Evolutionary conservation across 2,888 invertebrate species (phyloP).

Genomic region (Clistopyga incitator): DNA sequence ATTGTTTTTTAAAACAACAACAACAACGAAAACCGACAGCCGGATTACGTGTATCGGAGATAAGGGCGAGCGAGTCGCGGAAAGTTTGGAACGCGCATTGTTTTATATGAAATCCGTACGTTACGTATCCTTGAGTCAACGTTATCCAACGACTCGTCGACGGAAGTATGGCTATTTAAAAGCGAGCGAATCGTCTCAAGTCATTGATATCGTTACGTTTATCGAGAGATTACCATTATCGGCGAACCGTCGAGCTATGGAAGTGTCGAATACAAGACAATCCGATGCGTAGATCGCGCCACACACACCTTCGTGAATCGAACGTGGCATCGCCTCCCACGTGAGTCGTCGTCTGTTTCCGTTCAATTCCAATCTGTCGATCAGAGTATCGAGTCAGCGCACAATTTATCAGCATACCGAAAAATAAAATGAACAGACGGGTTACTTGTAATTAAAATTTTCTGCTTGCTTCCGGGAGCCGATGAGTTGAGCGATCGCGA

Average conservation of each 20-base stretch:
- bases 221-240: constrained; percentile 99
- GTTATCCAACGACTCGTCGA: constrained; percentile 23
- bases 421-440: background rate
- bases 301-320: constrained; percentile 99
- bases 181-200: constrained; percentile 85
- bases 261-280: constrained; percentile 99
- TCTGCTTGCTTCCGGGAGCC: constrained; percentile 99
- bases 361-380: constrained; percentile 94
- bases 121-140: constrained; percentile 43
- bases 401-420: background rate
- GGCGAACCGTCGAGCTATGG: constrained; percentile 98
- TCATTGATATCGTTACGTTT: constrained; percentile 99
- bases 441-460: constrained; percentile 97
- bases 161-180: constrained; percentile 35
- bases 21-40: background rate
- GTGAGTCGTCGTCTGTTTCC: constrained; percentile 97
- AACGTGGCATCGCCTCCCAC: constrained; percentile 99
- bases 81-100: constrained; percentile 14
- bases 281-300: constrained; percentile 99
- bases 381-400: constrained; percentile 41
- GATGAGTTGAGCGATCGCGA: constrained; percentile 99
- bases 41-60: constrained; percentile 10
- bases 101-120: constrained; percentile 35
- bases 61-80: constrained; percentile 32
- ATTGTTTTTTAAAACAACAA: background rate